These are phyloP conservation scores for Herpetotheres cachinnans DNA, from an alignment of 2,113 vertebrate species.

Conservation along the genomic window DNA sequence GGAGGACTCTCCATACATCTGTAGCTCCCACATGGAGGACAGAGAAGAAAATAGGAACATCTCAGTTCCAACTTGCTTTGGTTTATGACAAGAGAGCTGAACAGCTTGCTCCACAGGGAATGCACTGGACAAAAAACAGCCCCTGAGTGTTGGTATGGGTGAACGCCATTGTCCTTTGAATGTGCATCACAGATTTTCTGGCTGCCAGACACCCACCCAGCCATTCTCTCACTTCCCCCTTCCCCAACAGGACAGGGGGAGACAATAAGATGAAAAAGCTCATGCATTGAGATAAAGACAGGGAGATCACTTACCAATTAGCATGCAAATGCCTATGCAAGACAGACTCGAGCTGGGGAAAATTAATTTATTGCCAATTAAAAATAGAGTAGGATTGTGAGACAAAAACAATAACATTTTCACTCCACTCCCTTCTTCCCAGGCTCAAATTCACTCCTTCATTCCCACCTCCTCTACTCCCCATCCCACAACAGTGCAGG, in stretches of 20 bases:
- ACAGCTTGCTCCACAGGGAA: not conserved
- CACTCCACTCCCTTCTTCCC: too few species aligned
- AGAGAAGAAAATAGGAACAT: not conserved
- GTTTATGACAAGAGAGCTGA: not conserved
- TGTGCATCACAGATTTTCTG: not conserved
- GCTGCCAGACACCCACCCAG: not conserved
- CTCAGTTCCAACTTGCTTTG: not conserved
- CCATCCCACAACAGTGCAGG: not conserved
- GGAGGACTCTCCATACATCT: not conserved
- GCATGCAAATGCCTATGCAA: not conserved
- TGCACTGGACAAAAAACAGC: not conserved
- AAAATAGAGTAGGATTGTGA: not conserved
- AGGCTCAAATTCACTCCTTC: not conserved
- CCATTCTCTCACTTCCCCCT: not conserved
- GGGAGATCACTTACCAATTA: not conserved
- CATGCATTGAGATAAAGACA: not conserved
- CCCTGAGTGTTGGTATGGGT: not conserved
- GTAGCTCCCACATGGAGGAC: not conserved
- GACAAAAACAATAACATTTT: not conserved
- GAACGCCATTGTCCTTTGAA: not conserved
- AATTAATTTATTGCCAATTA: not conserved
- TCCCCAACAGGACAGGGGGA: not conserved
- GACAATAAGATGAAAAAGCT: too few species aligned
- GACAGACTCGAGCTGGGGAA: not conserved
- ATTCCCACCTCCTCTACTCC: not conserved